These are phyloP conservation scores for Eustalomyia histrio DNA, from an alignment of 2,888 invertebrate genomes.

Conservation along the genomic window DNA sequence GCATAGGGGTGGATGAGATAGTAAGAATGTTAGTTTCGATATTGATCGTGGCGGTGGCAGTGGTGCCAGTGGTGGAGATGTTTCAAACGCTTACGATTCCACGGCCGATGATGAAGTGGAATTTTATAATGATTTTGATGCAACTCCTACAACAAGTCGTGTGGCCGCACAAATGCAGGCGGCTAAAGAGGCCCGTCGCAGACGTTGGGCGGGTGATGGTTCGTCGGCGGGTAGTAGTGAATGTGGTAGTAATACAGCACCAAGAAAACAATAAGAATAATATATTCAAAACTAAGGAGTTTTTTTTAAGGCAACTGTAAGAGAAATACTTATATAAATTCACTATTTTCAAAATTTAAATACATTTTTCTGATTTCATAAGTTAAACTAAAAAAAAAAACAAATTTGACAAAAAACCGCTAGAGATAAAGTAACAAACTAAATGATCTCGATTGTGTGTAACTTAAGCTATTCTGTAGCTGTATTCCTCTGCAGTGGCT, in stretches of 20 bases:
- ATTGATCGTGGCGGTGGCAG: conserved; percentile 72
- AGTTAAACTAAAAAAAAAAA: too few species aligned
- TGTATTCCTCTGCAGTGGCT: too few species aligned
- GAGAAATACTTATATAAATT: too few species aligned
- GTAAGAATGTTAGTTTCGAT: conserved; percentile 79
- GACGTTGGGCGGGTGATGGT: conserved; percentile 75
- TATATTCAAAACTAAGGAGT: too few species aligned
- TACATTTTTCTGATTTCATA: too few species aligned
- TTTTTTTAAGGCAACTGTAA: too few species aligned
- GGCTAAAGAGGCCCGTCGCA: conserved; percentile 74
- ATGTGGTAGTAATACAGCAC: conserved; percentile 25
- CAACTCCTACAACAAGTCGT: conserved; percentile 74
- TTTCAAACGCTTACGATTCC: conserved; percentile 70
- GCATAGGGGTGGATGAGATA: conserved; percentile 79
- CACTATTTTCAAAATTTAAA: too few species aligned
- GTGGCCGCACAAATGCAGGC: conserved; percentile 76
- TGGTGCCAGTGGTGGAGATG: conserved; percentile 66
- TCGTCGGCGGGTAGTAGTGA: conserved; percentile 72
- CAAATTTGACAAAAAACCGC: too few species aligned
- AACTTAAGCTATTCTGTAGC: too few species aligned
- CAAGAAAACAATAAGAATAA: not conserved
- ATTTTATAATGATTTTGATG: conserved; percentile 75
- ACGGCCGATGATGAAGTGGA: conserved; percentile 75
- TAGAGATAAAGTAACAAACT: too few species aligned
- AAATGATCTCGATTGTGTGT: too few species aligned